Evolutionary conservation across 2,888 invertebrate genomes (phyloP), one percentile per base, ranked within the genome.

Genomic region (Tortrix viridana): DNA sequence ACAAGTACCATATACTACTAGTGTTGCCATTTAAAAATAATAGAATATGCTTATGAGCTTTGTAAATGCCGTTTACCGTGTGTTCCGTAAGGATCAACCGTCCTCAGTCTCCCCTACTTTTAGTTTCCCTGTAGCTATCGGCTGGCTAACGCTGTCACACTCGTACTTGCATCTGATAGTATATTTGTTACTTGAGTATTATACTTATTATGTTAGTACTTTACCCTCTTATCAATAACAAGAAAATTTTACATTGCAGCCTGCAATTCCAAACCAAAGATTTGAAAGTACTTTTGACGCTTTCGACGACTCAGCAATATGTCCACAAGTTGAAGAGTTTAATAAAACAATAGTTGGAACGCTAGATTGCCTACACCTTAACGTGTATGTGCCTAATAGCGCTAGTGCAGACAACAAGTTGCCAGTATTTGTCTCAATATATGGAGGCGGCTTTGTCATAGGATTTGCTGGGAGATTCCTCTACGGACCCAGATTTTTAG

Each of bases 401-500:
- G 81, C 81, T 0, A 80, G 69, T 19, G 72, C 75, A 0, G 67
- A 61, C 43, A 79, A 79, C 41, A 76, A 53, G 2, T 66, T 83
- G 0, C 81, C 87, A 0, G 86, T 86, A 0, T 52, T 86, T 0
- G 79, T 85, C 1, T 86, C 79, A 77, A 80, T 85, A 20, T 69
- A 81, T 53, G 87, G 87, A 1, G 86, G 86, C 0, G 68, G 66
- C 1, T 84, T 79, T 56, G 16, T 32, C 0, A 56, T 67, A 9
- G 86, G 87, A 9, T 77, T 65, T 22, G 68, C 76, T 1, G 74
- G 76, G 0, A 75, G 74, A 67, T 70, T 67, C 12, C 1, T 74
- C 0, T 76, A 76, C 41, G 84, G 85, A 1, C 84, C 85, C 0
- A 71, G 71, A n/a, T 80, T 71, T 63, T 69, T 88, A 46, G 74